Evolutionary conservation across 92 coral and sea anemone genomes (phyloP).

Genomic region (Bergia sp.): DNA sequence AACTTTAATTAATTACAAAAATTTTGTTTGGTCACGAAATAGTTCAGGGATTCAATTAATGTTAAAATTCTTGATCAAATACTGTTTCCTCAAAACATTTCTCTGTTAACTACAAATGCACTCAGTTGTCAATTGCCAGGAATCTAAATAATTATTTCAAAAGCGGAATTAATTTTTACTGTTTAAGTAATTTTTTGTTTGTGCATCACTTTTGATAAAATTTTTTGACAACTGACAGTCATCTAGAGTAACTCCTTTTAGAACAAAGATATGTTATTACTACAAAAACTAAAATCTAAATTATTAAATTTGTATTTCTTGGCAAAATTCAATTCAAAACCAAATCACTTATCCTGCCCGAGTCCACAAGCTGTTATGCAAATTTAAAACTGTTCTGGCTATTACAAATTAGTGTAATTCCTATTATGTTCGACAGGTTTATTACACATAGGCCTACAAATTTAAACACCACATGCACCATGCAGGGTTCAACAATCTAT

Average conservation of each 20-base stretch:
- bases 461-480: background rate
- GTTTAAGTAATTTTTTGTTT: too few relatives aligned
- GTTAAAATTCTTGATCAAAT: too few relatives aligned
- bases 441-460: background rate
- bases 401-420: background rate
- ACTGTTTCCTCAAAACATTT: too few relatives aligned
- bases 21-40: too few relatives aligned
- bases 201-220: background rate
- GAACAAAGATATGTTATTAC: background rate
- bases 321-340: background rate
- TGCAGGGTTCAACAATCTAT: background rate
- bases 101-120: too few relatives aligned
- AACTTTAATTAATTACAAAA: too few relatives aligned
- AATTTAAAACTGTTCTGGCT: background rate
- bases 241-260: background rate
- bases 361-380: constrained; percentile 9
- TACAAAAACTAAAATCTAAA: background rate
- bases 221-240: background rate
- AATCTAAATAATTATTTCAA: too few relatives aligned
- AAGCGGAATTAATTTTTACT: too few relatives aligned
- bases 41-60: too few relatives aligned
- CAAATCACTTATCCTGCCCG: background rate
- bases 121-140: too few relatives aligned
- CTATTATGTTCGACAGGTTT: background rate
- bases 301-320: background rate